phyloP scores from a whole-genome alignment of 2,113 vertebrate species.

The Columbina picui region DNA sequence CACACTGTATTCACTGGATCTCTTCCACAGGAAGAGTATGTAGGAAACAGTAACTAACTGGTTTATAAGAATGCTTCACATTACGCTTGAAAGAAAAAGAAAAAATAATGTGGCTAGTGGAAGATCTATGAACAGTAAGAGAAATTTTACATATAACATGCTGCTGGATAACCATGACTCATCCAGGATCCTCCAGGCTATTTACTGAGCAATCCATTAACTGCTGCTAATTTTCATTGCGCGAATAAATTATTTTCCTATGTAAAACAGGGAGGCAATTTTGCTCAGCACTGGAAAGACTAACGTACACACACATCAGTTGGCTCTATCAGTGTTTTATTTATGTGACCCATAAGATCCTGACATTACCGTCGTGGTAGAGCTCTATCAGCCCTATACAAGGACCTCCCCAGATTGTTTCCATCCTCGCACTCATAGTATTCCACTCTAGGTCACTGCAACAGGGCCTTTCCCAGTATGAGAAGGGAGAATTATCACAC shows the following conservation, averaged over 20 bases:
- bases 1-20: neutral
- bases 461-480: rapidly evolving
- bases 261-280: neutral
- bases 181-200: neutral
- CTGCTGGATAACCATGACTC: neutral
- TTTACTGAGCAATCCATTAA: neutral
- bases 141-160: neutral
- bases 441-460: neutral
- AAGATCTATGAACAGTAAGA: neutral
- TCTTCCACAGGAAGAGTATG: neutral
- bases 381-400: neutral
- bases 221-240: neutral
- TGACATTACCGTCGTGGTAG: neutral
- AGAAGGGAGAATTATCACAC: neutral
- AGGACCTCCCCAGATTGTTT: neutral
- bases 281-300: neutral
- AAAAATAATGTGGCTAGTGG: neutral
- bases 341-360: rapidly evolving
- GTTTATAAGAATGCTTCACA: neutral
- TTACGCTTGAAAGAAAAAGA: neutral
- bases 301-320: neutral
- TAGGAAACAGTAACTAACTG: neutral
- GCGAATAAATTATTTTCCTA: neutral
- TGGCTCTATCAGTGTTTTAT: neutral
- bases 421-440: neutral